Conservation (phyloP, 2,113 vertebrate species). For the Bungarus multicinctus region DNA sequence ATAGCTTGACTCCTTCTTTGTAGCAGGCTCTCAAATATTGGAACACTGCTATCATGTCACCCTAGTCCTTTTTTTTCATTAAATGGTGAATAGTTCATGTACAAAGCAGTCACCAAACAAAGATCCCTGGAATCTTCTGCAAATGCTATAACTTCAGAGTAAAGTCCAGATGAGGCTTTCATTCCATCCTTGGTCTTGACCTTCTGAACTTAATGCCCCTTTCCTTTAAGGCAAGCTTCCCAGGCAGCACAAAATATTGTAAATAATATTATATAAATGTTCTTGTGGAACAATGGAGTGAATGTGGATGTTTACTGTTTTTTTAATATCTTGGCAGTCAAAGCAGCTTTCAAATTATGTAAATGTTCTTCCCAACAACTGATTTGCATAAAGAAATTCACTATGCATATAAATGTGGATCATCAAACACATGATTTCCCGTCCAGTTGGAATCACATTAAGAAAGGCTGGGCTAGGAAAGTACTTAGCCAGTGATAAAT, state of each 20-base stretch:
- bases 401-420: not conserved
- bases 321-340: not conserved
- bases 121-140: not conserved
- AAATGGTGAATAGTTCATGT: too few species aligned
- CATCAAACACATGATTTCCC: not conserved
- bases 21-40: too few species aligned
- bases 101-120: too few species aligned
- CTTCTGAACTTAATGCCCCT: not conserved
- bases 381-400: not conserved
- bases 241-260: not conserved
- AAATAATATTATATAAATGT: not conserved
- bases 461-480: not conserved
- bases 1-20: too few species aligned
- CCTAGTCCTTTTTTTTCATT: too few species aligned
- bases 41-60: too few species aligned
- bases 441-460: not conserved
- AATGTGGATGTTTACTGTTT: not conserved
- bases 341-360: not conserved
- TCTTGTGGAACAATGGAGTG: not conserved
- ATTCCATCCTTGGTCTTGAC: not conserved
- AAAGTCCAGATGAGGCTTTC: not conserved
- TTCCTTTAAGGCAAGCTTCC: slow-evolving; percentile 5
- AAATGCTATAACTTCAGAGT: not conserved
- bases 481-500: not conserved
- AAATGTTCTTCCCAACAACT: not conserved